Percentiles rank a stretch among this genome's conserved stretches.
phyloP scores from a whole-genome alignment of 2,113 vertebrate species.

The Excalfactoria chinensis region DNA sequence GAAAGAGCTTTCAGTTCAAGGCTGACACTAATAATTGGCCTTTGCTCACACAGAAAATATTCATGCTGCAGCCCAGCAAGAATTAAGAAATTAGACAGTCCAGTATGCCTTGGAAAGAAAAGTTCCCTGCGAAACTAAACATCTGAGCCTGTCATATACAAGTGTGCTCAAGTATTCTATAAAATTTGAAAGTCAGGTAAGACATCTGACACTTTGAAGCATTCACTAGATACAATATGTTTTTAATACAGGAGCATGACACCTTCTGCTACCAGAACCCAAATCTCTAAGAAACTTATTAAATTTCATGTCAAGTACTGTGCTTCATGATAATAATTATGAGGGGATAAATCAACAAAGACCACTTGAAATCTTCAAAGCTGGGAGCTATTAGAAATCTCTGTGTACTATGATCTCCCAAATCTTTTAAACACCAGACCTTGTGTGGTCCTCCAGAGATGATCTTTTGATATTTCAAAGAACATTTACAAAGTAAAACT shows the following conservation, averaged over 20 bases:
- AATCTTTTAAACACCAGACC: not conserved
- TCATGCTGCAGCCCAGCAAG: not conserved
- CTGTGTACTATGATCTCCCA: not conserved
- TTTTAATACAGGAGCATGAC: not conserved
- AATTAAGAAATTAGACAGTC: not conserved
- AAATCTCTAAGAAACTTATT: not conserved
- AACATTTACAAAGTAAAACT: not conserved
- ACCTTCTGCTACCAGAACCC: not conserved
- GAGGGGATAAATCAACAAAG: not conserved
- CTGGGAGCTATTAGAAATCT: not conserved
- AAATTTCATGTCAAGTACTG: not conserved
- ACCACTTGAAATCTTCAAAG: conserved; percentile 14
- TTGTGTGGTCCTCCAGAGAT: conserved; percentile 11
- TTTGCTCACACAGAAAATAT: not conserved
- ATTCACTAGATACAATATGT: not conserved
- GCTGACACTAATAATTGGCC: not conserved
- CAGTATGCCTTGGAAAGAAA: not conserved
- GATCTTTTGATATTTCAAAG: not conserved
- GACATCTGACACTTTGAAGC: not conserved
- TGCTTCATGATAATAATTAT: not conserved
- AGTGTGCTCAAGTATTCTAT: not conserved
- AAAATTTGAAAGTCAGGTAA: not conserved
- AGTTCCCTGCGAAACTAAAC: not conserved
- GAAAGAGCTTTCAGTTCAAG: not conserved
- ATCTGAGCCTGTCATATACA: not conserved